Conservation (phyloP, 2,888 invertebrate genomes). For the Sphecodes monilicornis region DNA sequence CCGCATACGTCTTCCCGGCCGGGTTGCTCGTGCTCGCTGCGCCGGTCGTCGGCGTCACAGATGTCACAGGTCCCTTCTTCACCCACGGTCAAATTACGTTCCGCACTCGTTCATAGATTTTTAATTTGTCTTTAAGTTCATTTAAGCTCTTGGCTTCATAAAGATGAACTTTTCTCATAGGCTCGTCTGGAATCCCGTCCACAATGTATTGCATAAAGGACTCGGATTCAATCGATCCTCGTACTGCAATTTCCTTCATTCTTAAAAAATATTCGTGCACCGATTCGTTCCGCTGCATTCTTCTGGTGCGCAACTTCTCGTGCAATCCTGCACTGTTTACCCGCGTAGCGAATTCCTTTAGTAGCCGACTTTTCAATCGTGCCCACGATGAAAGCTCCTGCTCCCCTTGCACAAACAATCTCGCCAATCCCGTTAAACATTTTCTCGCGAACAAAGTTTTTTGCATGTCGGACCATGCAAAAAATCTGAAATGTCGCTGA, state of each 20-base stretch:
- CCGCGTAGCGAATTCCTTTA: conserved; percentile 7
- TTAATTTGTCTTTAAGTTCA: too few species aligned
- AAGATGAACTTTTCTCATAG: conserved; percentile 1
- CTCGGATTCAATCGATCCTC: conserved; percentile 5
- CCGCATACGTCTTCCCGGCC: too few species aligned
- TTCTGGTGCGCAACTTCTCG: not conserved
- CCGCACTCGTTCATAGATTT: too few species aligned
- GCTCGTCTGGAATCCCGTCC: conserved; percentile 23
- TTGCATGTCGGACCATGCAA: conserved; percentile 23
- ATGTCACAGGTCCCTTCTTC: too few species aligned
- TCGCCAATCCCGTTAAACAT: conserved; percentile 12
- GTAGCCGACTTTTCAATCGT: not conserved
- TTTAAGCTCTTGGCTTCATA: too few species aligned
- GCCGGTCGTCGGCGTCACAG: too few species aligned
- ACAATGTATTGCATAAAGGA: conserved; percentile 24
- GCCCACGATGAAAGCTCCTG: conserved; percentile 7
- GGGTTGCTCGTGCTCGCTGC: too few species aligned
- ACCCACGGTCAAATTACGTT: too few species aligned
- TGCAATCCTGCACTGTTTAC: conserved; percentile 25
- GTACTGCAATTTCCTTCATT: conserved; percentile 15
- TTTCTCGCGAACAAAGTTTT: conserved; percentile 16
- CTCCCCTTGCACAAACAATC: conserved; percentile 19
- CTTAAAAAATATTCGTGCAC: conserved; percentile 24
- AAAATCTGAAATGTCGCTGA: too few species aligned
- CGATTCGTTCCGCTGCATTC: conserved; percentile 4